Evolutionary conservation across 2,888 invertebrate genomes (phyloP), one percentile per base, ranked within the genome.

Genomic region (Clanis bilineata): DNA sequence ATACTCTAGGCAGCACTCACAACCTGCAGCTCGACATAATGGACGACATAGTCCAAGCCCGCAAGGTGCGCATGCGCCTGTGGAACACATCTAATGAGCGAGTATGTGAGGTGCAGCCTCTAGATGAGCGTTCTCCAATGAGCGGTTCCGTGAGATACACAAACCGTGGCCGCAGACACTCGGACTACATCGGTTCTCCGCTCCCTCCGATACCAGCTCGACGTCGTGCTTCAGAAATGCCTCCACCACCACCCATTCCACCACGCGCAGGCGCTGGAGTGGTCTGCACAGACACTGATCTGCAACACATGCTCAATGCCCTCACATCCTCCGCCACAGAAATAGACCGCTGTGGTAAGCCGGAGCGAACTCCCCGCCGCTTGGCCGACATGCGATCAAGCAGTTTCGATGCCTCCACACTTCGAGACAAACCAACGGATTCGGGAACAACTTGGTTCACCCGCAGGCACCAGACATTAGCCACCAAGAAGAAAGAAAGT

Each of bases 1-100:
- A 95, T 74, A 83, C 87, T 0, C 92, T 95, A 44, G 96, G 96
- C 59, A 96, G 96, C 83, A 95, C 95, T 44, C 97, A 97, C 82
- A 97, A 97, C 78, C 92, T 97, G 6, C 96, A 96, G 79, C 87
- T 97, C 71, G 97, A 97, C 77, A 97, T 97, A 68, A 97, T 97
- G 97, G 97, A 97, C 73, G 96, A 97, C 77, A 97, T 97, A 64
- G 95, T 97, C 12, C 95, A 95, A 74, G 96, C 96, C 12, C 93
- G 96, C 56, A 97, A 97, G 92, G 94, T 96, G 0, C 94, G 96
- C 63, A 95, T 97, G 94, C 96, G 96, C 76, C 93, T 97, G 76
- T 97, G 96, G 96, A 96, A 95, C 65, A 96, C 96, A 1, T 95
- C 96, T 62, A 96, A 93, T 74, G 95, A 96, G 81, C 94, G 94